Conservation (phyloP, 2,113 vertebrate species). For the Lutjanus erythropterus region DNA sequence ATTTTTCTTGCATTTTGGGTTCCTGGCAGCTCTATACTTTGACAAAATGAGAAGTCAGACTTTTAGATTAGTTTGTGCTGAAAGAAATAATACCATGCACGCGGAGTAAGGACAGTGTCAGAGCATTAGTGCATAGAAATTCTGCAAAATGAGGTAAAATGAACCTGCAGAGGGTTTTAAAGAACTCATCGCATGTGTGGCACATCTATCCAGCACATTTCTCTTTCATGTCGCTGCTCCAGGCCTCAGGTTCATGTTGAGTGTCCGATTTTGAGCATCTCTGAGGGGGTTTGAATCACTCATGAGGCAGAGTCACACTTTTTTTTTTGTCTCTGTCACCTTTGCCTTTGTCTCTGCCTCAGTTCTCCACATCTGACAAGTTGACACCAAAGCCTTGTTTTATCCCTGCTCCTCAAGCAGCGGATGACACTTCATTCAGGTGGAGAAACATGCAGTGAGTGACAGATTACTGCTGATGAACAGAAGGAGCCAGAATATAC, state of each 20-base stretch:
- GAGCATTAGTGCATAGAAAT: too few species aligned
- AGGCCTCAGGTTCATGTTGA: neutral
- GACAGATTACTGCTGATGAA: conserved; percentile 30
- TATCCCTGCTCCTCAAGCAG: conserved; percentile 50
- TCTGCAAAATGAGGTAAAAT: too few species aligned
- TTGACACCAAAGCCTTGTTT: conserved; percentile 66
- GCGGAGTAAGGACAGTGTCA: too few species aligned
- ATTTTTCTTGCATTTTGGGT: neutral
- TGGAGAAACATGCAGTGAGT: conserved; percentile 28
- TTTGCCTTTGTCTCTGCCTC: conserved; percentile 30
- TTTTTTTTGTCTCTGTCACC: conserved; percentile 42
- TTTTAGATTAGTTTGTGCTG: neutral
- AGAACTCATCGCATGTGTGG: neutral
- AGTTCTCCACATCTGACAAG: conserved; percentile 39
- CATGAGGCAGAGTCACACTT: conserved; percentile 18
- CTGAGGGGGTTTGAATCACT: conserved; percentile 15
- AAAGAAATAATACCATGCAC: too few species aligned
- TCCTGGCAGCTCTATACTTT: neutral
- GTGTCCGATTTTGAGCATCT: conserved; percentile 6
- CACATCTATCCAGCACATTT: neutral
- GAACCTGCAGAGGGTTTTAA: neutral
- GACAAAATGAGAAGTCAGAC: neutral
- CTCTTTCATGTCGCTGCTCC: neutral
- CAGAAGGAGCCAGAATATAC: neutral
- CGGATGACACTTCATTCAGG: conserved; percentile 50